Evolutionary conservation across 2,888 invertebrate species (phyloP).

Genomic region (Hecatera dysodea): DNA sequence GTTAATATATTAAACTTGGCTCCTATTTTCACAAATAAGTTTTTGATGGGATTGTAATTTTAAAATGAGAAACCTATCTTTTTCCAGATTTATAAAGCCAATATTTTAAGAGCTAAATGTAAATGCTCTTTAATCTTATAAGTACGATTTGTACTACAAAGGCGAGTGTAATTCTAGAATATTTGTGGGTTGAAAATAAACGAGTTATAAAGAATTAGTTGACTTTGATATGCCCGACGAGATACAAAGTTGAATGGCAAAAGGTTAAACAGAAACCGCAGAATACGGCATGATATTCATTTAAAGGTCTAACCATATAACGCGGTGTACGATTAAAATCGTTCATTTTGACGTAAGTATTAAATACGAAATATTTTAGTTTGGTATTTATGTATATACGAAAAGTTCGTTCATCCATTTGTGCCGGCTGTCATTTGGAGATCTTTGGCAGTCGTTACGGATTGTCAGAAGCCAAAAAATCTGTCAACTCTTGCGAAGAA

Average conservation of each 20-base stretch:
- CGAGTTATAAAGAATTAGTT: conserved; percentile 26
- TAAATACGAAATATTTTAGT: not conserved
- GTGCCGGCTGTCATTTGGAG: too few species aligned
- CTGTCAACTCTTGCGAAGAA: too few species aligned
- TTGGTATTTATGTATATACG: not conserved
- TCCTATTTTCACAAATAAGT: too few species aligned
- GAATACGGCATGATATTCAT: not conserved
- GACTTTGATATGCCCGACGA: conserved; percentile 34
- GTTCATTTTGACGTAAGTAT: not conserved
- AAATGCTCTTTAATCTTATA: conserved; percentile 39
- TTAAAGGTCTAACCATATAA: not conserved
- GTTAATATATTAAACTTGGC: too few species aligned
- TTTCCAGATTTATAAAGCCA: conserved; percentile 10
- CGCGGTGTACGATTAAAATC: not conserved
- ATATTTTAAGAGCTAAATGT: conserved; percentile 31
- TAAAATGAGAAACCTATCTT: conserved; percentile 14
- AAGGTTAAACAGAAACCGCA: conserved; percentile 26
- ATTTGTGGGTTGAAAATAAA: conserved; percentile 41
- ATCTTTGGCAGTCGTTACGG: too few species aligned
- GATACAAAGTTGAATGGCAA: not conserved
- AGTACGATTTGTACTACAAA: conserved; percentile 34
- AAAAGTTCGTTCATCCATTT: too few species aligned
- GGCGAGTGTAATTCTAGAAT: conserved; percentile 34
- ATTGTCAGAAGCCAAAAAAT: too few species aligned
- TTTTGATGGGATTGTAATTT: too few species aligned